Evolutionary conservation across 2,113 vertebrate species (phyloP).

Genomic region (Poicephalus meyeri): DNA sequence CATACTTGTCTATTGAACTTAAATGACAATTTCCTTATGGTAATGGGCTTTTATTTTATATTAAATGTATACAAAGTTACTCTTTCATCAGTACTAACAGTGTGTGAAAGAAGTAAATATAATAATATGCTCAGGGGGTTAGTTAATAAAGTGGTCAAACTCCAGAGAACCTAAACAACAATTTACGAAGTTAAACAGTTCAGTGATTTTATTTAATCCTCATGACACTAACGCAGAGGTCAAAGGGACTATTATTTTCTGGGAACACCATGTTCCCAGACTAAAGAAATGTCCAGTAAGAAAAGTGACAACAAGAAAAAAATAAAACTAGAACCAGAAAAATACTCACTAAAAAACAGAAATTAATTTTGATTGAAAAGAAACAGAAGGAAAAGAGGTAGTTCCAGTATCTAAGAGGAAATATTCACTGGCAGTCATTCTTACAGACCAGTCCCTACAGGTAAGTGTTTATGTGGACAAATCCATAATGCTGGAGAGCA

Average conservation of each 20-base stretch:
- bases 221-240: neutral
- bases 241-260: neutral
- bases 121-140: neutral
- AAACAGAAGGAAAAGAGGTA: neutral
- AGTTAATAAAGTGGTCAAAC: neutral
- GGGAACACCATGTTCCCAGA: neutral
- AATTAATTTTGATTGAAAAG: neutral
- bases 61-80: neutral
- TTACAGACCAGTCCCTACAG: neutral
- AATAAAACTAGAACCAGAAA: neutral
- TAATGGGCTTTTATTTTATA: neutral
- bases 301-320: neutral
- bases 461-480: neutral
- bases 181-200: slow-evolving; percentile 22
- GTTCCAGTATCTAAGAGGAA: neutral
- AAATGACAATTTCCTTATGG: neutral
- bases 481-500: neutral
- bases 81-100: neutral
- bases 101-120: slow-evolving; percentile 17
- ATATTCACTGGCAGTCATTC: neutral
- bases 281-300: neutral
- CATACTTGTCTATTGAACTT: neutral
- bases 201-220: neutral
- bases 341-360: neutral
- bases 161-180: neutral